These are phyloP conservation scores for Daboia siamensis DNA, from an alignment of 2,113 vertebrate genomes.

Conservation along the genomic window DNA sequence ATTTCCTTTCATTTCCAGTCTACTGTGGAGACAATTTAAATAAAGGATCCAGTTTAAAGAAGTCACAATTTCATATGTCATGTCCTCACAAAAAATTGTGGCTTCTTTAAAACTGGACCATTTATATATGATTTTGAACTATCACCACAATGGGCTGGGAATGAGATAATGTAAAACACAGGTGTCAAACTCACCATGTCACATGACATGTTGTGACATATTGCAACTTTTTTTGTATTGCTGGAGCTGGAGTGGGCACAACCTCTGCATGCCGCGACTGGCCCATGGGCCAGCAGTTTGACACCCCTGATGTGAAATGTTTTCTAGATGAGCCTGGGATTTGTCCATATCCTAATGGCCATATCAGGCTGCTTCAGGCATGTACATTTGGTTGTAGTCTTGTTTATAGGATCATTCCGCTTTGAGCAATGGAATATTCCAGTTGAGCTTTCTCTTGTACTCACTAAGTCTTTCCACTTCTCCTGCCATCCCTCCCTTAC, in stretches of 20 bases:
- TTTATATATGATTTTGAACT: not conserved
- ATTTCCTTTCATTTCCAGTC: not conserved
- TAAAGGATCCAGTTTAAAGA: not conserved
- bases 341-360: not conserved
- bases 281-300: no score
- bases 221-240: no score
- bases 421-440: not conserved
- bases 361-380: not conserved
- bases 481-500: not conserved
- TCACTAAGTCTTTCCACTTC: not conserved
- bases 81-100: not conserved
- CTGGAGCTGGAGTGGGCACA: no score
- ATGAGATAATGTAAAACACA: not conserved
- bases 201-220: no score
- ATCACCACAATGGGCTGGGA: not conserved
- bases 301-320: not conserved
- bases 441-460: not conserved
- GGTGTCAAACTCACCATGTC: no score
- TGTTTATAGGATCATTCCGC: not conserved
- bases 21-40: not conserved
- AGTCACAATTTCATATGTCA: not conserved
- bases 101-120: not conserved
- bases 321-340: not conserved
- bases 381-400: not conserved
- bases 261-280: no score